Evolutionary conservation across 35 echinoderm and acorn worm genomes (phyloP).

Genomic region (Chiridota heheva): DNA sequence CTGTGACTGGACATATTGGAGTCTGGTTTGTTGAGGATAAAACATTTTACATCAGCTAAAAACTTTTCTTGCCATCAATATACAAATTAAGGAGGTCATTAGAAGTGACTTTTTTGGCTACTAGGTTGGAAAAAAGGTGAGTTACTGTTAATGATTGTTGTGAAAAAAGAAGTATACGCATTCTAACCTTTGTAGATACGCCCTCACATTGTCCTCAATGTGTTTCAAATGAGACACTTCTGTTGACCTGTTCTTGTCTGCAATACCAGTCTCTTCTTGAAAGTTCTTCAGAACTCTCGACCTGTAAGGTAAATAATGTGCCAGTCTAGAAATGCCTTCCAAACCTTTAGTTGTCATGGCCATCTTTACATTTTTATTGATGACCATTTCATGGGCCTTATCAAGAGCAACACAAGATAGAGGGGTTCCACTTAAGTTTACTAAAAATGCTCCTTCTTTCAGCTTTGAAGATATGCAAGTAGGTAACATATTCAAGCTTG

Average conservation of each 20-base stretch:
- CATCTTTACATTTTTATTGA: slow-evolving; percentile 36
- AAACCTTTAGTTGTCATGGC: not conserved
- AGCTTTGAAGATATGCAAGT: not conserved
- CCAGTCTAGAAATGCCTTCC: not conserved
- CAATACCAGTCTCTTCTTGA: no score
- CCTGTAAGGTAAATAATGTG: slow-evolving; percentile 54
- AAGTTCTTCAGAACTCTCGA: not conserved
- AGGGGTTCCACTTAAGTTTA: not conserved
- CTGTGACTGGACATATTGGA: no score
- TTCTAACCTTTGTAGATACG: no score
- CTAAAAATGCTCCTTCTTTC: slow-evolving; percentile 31
- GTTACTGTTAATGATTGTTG: no score
- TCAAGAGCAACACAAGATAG: slow-evolving; percentile 25
- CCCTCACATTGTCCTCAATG: no score
- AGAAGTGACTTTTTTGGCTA: no score
- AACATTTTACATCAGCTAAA: slow-evolving; percentile 38
- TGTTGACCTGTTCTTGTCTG: no score
- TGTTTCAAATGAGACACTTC: no score
- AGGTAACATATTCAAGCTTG: slow-evolving; percentile 19
- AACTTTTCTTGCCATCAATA: slow-evolving; percentile 20
- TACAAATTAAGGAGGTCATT: not conserved
- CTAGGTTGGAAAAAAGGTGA: no score
- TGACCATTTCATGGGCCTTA: slow-evolving; percentile 61
- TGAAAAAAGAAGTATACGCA: no score
- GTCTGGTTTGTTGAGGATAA: no score